Percentiles rank a stretch among this genome's conserved stretches.
Evolutionary conservation across 2,113 vertebrate species (phyloP).

Genomic region (Dasypus novemcinctus): DNA sequence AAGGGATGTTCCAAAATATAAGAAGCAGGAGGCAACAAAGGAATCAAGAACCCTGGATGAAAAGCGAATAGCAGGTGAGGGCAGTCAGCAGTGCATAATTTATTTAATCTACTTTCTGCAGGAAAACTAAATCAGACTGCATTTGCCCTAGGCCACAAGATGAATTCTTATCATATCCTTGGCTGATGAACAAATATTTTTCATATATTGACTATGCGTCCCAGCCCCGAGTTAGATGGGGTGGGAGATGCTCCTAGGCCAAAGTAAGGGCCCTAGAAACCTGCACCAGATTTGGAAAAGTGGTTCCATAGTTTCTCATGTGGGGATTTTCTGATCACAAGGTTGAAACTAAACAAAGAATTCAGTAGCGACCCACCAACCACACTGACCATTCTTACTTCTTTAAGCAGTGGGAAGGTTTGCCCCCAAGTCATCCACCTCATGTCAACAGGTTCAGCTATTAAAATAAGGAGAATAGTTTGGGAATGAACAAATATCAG

Average conservation of each 20-base stretch:
- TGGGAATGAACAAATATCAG: background rate
- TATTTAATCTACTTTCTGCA: background rate
- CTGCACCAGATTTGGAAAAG: background rate
- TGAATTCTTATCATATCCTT: background rate
- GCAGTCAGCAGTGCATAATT: background rate
- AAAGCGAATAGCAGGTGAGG: background rate
- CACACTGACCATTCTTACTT: background rate
- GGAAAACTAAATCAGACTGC: slow-evolving; percentile 6
- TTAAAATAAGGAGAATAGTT: background rate
- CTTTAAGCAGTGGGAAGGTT: background rate
- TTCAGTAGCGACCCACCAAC: background rate
- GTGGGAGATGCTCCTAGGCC: background rate
- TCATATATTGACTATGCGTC: background rate
- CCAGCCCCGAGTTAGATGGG: background rate
- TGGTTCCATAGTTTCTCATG: background rate
- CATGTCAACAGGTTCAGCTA: background rate
- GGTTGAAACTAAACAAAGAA: background rate
- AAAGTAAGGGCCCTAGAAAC: background rate
- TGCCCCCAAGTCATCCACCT: background rate
- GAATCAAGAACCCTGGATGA: background rate
- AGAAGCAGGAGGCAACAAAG: background rate
- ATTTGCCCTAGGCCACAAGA: background rate
- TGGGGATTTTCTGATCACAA: background rate
- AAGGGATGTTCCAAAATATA: background rate
- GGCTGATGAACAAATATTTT: slow-evolving; percentile 14